phyloP scores from a whole-genome alignment of 1,140 invertebrate species.

The Dendroctonus ponderosae region DNA sequence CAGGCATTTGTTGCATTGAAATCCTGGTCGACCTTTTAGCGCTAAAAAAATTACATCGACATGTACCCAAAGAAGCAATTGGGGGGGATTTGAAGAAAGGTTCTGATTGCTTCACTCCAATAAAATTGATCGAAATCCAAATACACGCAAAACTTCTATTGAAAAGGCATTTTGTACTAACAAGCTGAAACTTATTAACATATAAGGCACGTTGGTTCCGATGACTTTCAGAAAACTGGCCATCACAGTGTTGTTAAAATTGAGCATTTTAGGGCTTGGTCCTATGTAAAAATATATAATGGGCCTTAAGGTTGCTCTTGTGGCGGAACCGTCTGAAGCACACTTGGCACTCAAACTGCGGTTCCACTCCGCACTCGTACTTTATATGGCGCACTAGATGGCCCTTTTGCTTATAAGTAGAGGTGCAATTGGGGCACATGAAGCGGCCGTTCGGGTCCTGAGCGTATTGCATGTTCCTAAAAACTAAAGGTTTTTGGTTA shows the following conservation, averaged over 20 bases:
- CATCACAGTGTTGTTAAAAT: too few relatives aligned
- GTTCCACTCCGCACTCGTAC: constrained; percentile 70
- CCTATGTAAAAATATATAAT: constrained; percentile 37
- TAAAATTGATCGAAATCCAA: too few relatives aligned
- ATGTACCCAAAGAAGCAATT: too few relatives aligned
- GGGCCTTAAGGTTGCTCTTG: constrained; percentile 39
- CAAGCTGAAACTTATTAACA: too few relatives aligned
- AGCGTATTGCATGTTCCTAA: constrained; percentile 38
- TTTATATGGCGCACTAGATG: constrained; percentile 59
- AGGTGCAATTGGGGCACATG: constrained; percentile 38
- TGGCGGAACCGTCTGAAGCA: constrained; percentile 41
- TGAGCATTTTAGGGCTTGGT: constrained; percentile 15
- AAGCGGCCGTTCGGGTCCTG: constrained; percentile 38
- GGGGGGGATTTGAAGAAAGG: too few relatives aligned
- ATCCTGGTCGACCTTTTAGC: neutral
- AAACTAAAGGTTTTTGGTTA: constrained; percentile 28
- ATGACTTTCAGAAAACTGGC: too few relatives aligned
- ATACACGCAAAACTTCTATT: too few relatives aligned
- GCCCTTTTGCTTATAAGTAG: constrained; percentile 42
- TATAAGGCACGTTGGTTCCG: too few relatives aligned
- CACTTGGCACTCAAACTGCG: constrained; percentile 66
- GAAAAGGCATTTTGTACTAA: too few relatives aligned
- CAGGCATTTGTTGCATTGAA: constrained; percentile 10
- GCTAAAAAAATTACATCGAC: too few relatives aligned
- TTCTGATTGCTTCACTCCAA: too few relatives aligned